Conservation (phyloP, 1,140 invertebrate genomes). For the Leguminivora glycinivorella region DNA sequence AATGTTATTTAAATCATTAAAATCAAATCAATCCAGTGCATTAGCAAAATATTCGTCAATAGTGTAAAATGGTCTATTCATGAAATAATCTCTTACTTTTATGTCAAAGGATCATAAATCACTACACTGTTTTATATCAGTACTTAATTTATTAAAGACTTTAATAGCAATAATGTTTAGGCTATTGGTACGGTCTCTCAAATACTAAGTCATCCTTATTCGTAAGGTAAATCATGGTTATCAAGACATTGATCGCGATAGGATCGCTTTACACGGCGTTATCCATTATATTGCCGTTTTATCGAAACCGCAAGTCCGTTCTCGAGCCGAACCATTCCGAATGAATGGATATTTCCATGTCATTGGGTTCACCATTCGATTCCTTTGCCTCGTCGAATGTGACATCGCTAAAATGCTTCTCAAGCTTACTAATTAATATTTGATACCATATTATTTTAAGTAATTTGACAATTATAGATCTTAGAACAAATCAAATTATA, state of each 20-base stretch:
- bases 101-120: too few relatives aligned
- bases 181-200: too few relatives aligned
- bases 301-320: conserved; percentile 63
- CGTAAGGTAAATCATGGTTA: background rate
- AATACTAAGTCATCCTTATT: conserved; percentile 1
- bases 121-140: too few relatives aligned
- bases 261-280: background rate
- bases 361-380: conserved; percentile 53
- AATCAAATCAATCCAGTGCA: too few relatives aligned
- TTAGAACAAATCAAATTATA: too few relatives aligned
- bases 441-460: background rate
- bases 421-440: background rate
- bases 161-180: too few relatives aligned
- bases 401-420: conserved; percentile 25
- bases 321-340: conserved; percentile 64
- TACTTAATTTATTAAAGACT: too few relatives aligned
- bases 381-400: conserved; percentile 41
- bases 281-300: conserved; percentile 49
- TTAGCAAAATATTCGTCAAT: too few relatives aligned
- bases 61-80: too few relatives aligned
- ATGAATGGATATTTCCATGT: conserved; percentile 65
- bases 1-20: too few relatives aligned
- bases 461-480: too few relatives aligned
- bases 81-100: too few relatives aligned
- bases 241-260: background rate